Percentiles rank a stretch among this genome's conserved stretches.
phyloP scores from a whole-genome alignment of 2,113 vertebrate species.

The Recurvirostra avosetta region DNA sequence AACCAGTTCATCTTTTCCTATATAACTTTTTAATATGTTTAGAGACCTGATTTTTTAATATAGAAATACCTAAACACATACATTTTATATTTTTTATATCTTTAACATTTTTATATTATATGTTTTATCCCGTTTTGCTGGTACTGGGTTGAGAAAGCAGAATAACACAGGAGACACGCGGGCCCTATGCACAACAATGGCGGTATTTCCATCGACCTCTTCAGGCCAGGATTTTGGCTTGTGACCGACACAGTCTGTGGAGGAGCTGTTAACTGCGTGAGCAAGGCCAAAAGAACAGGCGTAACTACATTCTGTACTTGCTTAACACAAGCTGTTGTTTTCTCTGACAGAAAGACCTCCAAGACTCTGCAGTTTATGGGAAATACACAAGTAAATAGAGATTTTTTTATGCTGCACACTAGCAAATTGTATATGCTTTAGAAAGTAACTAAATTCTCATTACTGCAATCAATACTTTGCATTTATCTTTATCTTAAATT shows the following conservation, averaged over 20 bases:
- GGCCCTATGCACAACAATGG: not conserved
- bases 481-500: conserved; percentile 5
- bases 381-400: not conserved
- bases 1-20: not conserved
- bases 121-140: not conserved
- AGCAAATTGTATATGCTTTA: not conserved
- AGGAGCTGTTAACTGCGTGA: not conserved
- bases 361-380: not conserved
- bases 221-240: not conserved
- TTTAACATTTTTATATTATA: not conserved
- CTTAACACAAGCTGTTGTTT: not conserved
- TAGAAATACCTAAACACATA: not conserved
- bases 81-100: not conserved
- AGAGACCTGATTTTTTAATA: not conserved
- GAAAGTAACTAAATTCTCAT: not conserved
- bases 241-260: too few relatives aligned
- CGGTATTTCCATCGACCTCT: not conserved
- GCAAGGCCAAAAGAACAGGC: not conserved
- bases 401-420: not conserved
- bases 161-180: not conserved
- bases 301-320: not conserved
- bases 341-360: not conserved
- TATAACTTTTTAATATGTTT: not conserved
- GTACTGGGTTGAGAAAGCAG: not conserved
- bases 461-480: not conserved